Percentiles rank a stretch among this genome's conserved stretches.
Conservation (phyloP, 2,113 vertebrate genomes). For the Ochotona curzoniae region DNA sequence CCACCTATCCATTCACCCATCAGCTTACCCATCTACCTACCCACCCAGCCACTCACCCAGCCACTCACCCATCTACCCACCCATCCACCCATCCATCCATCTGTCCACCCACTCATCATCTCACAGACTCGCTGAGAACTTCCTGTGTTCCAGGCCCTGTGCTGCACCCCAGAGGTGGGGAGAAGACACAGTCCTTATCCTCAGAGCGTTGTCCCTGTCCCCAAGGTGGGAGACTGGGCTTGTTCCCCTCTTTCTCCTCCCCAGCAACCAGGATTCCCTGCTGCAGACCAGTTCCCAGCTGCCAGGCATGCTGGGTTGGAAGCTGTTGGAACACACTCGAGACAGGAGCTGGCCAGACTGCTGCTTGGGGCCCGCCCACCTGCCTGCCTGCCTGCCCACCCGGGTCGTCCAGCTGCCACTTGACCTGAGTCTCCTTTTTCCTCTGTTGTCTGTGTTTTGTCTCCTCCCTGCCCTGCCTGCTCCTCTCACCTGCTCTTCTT, state of each 20-base stretch:
- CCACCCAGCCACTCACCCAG: neutral
- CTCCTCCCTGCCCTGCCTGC: slow-evolving; percentile 70
- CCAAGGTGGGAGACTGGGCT: neutral
- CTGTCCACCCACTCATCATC: neutral
- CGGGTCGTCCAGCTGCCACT: neutral
- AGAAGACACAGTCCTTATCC: neutral
- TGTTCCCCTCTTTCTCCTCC: neutral
- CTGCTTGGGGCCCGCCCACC: neutral
- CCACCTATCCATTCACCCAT: no score
- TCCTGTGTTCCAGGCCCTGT: neutral
- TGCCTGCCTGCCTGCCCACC: neutral
- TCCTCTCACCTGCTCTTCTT: slow-evolving; percentile 74
- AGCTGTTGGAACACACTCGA: neutral
- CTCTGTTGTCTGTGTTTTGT: slow-evolving; percentile 76
- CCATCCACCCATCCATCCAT: neutral
- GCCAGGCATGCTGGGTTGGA: neutral
- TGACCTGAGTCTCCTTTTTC: slow-evolving; percentile 85
- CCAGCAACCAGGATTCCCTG: neutral
- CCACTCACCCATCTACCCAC: no score
- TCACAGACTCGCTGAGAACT: neutral
- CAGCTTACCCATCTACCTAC: neutral
- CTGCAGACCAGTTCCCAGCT: neutral
- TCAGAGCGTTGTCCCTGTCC: neutral
- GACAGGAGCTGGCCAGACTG: neutral
- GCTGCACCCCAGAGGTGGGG: neutral